Evolutionary conservation across 2,113 vertebrate species (phyloP), one percentile per base, ranked within the genome.

Genomic region (Chaetodon trifascialis): DNA sequence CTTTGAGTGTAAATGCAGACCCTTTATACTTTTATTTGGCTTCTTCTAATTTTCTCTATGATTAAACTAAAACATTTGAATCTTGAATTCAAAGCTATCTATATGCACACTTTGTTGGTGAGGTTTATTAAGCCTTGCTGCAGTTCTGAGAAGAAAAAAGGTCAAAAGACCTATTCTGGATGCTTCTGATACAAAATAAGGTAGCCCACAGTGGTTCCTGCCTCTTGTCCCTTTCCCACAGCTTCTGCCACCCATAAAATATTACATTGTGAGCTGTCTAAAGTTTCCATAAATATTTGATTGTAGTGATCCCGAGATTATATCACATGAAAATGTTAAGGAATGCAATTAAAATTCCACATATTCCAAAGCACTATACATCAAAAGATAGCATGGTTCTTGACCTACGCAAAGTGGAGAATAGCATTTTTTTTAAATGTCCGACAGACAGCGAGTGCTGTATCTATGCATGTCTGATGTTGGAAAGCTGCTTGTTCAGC

Each of bases 231-330:
- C 12, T 75, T 40, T n/a, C 19, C 54, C 8, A 55, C 34, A 52
- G 25, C 25, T 62, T 55, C 19, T 40, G n/a, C 46, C 23, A 2
- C 79, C 21, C 30, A 54, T 54, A 38, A 75, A 38, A 76, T 47
- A 76, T 82, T 73, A 55, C 25, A 55, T 62, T 66, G 19, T 34
- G n/a, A 55, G 49, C 23, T 15, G 46, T 70, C 21, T 40, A 76
- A 78, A 59, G 51, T 38, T 62, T 55, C 49, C 55, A 85, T 86
- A 60, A 75, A 85, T 82, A 73, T 79, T 46, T 77, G 52, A 85
- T 60, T 2, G 4, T 21, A 25, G 10, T 11, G 67, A 68, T 67
- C 76, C 42, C 76, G 38, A 51, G 40, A 59, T 56, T 46, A 40
- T 40, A 73, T 62, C 68, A 88, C 11, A 56, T 47, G 21, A 40